Conservation (phyloP, 2,113 vertebrate genomes). For the Echinops telfairi region DNA sequence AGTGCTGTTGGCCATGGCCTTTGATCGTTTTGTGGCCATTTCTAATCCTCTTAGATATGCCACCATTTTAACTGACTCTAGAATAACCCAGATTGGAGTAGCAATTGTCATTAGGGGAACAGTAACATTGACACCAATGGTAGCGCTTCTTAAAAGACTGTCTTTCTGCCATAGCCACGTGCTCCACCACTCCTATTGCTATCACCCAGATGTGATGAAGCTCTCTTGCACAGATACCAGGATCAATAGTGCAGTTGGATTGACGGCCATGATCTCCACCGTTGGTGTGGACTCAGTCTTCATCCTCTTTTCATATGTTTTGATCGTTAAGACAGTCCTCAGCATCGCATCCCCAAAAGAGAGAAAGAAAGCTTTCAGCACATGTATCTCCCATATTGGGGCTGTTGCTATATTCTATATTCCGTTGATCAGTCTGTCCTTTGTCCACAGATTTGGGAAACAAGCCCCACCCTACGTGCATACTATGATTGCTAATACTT, state of each 20-base stretch:
- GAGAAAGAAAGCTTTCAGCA: slow-evolving; percentile 77
- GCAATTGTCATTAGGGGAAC: slow-evolving; percentile 61
- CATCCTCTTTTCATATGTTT: slow-evolving; percentile 76
- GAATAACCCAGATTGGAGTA: slow-evolving; percentile 65
- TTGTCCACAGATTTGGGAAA: slow-evolving; percentile 80
- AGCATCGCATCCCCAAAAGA: slow-evolving; percentile 75
- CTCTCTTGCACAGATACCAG: slow-evolving; percentile 77
- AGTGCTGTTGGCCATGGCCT: slow-evolving; percentile 77
- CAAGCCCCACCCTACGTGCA: slow-evolving; percentile 68
- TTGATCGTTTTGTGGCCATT: slow-evolving; percentile 79
- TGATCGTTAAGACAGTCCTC: slow-evolving; percentile 77
- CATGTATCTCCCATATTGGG: slow-evolving; percentile 76
- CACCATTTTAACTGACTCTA: slow-evolving; percentile 71
- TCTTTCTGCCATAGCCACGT: slow-evolving; percentile 49
- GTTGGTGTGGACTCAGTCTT: slow-evolving; percentile 71
- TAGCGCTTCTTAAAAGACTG: slow-evolving; percentile 72
- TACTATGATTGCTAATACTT: slow-evolving; percentile 76
- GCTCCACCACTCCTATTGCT: slow-evolving; percentile 80
- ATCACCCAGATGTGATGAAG: slow-evolving; percentile 80
- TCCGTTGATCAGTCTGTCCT: slow-evolving; percentile 77
- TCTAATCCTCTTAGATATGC: slow-evolving; percentile 77
- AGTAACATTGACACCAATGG: slow-evolving; percentile 71
- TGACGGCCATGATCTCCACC: slow-evolving; percentile 74
- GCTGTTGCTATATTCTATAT: slow-evolving; percentile 76
- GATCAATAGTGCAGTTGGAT: slow-evolving; percentile 72